Evolutionary conservation across 2,113 vertebrate genomes (phyloP), one percentile per base, ranked within the genome.

Genomic region (Actinemys pallida): DNA sequence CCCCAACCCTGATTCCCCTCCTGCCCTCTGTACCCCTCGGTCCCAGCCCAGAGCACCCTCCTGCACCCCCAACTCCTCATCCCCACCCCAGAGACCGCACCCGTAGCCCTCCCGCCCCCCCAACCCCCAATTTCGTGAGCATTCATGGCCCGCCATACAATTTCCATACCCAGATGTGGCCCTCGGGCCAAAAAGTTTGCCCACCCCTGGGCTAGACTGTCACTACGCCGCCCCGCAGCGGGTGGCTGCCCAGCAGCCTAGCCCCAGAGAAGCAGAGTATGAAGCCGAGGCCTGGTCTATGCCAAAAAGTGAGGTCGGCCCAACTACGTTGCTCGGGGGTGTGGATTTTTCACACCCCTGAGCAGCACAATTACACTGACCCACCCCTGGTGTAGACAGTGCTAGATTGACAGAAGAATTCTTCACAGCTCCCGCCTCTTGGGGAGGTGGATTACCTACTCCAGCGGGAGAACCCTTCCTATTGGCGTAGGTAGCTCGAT

Each of bases 201-300:
- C 49, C 49, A 49, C 49, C 49, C 49, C 49, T 12, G 11, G 4
- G 52, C 45, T 0, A 20, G 52, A 7, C 52, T 16, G 2, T 0
- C 1, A 39, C 0, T 2, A 39, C 6, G 19, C 49, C 0, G 0
- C 2, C 86, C 35, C 31, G 53, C 0, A 12, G 53, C 4, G 31
- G 81, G 35, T 20, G 7, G 8, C 35, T 12, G 11, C 24, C 22
- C 35, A 5, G 72, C 39, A 45, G 22, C 2, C 20, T 45, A 25
- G 54, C 16, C 0, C 42, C 27, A 39, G 42, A 7, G 0, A 0
- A 6, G 72, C 14, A 75, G 17, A 39, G 16, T 22, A 75, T 2
- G 8, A 75, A 75, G 39, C 14, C 7, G 35, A 35, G 12, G 7
- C 16, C 31, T 35, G 62, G 31, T n/a, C 31, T n/a, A 65, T 8